These are phyloP conservation scores for Pelobates cultripes DNA, from an alignment of 2,797 vertebrate species.

Conservation along the genomic window DNA sequence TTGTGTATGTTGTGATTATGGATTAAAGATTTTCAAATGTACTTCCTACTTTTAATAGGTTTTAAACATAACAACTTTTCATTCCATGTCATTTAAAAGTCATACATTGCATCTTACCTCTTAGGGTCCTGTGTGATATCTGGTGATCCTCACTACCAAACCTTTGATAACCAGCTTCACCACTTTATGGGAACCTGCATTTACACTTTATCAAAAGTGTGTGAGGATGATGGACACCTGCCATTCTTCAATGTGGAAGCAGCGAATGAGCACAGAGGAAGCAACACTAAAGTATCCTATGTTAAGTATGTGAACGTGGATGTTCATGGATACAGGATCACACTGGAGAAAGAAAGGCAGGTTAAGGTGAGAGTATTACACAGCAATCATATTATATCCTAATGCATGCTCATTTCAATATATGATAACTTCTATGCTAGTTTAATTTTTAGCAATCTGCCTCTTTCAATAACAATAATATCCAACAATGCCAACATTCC, in stretches of 20 bases:
- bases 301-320: slow-evolving; percentile 77
- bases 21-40: too few relatives aligned
- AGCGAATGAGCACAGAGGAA: slow-evolving; percentile 83
- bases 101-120: not conserved
- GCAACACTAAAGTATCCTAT: slow-evolving; percentile 81
- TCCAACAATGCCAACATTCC: too few relatives aligned
- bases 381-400: too few relatives aligned
- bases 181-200: slow-evolving; percentile 88
- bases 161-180: slow-evolving; percentile 79
- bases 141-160: slow-evolving; percentile 86
- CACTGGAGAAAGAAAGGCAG: slow-evolving; percentile 76
- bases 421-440: too few relatives aligned
- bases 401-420: too few relatives aligned
- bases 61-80: too few relatives aligned
- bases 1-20: too few relatives aligned
- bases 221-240: slow-evolving; percentile 67
- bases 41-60: too few relatives aligned
- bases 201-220: slow-evolving; percentile 81
- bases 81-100: not conserved
- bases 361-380: slow-evolving; percentile 73
- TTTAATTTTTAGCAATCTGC: too few relatives aligned
- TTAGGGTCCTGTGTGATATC: slow-evolving; percentile 44
- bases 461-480: too few relatives aligned
- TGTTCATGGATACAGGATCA: slow-evolving; percentile 67
- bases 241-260: slow-evolving; percentile 80